Conservation (phyloP, 2,888 invertebrate genomes). For the Leucoptera coffeella region DNA sequence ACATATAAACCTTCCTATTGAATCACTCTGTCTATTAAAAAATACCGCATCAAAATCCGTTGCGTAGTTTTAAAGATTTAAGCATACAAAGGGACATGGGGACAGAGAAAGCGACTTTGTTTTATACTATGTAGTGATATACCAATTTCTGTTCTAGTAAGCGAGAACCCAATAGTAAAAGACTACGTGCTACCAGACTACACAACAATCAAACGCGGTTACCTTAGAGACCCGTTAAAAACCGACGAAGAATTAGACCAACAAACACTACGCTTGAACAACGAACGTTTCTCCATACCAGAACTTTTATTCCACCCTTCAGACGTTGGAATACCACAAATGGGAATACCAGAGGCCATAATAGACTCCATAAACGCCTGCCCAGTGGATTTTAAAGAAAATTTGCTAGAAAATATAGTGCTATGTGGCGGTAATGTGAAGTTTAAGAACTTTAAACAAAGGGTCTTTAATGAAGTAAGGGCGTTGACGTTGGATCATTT, state of each 20-base stretch:
- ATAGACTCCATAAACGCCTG: slow-evolving; percentile 70
- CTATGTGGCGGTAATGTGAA: slow-evolving; percentile 74
- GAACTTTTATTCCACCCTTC: slow-evolving; percentile 92
- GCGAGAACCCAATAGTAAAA: slow-evolving; percentile 65
- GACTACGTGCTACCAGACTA: slow-evolving; percentile 98
- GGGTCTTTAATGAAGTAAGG: slow-evolving; percentile 61
- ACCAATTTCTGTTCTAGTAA: too few relatives aligned
- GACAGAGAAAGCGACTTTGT: too few relatives aligned
- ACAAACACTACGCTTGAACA: slow-evolving; percentile 81
- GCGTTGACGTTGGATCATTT: slow-evolving; percentile 71
- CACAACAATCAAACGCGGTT: slow-evolving; percentile 81
- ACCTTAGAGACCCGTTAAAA: slow-evolving; percentile 25
- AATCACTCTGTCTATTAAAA: too few relatives aligned
- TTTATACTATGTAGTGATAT: too few relatives aligned
- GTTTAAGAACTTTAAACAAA: slow-evolving; percentile 79
- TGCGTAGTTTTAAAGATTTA: too few relatives aligned
- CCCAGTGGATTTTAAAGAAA: slow-evolving; percentile 67
- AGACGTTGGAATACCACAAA: slow-evolving; percentile 85
- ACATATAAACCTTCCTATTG: too few relatives aligned
- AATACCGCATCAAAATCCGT: too few relatives aligned
- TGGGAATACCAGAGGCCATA: slow-evolving; percentile 90
- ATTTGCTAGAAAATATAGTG: slow-evolving; percentile 76
- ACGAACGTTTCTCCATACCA: slow-evolving; percentile 91
- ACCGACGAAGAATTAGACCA: slow-evolving; percentile 50
- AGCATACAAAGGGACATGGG: too few relatives aligned